Percentiles rank a stretch among this genome's conserved stretches.
phyloP scores from a whole-genome alignment of 2,888 invertebrate species.

The Sympetrum striolatum region DNA sequence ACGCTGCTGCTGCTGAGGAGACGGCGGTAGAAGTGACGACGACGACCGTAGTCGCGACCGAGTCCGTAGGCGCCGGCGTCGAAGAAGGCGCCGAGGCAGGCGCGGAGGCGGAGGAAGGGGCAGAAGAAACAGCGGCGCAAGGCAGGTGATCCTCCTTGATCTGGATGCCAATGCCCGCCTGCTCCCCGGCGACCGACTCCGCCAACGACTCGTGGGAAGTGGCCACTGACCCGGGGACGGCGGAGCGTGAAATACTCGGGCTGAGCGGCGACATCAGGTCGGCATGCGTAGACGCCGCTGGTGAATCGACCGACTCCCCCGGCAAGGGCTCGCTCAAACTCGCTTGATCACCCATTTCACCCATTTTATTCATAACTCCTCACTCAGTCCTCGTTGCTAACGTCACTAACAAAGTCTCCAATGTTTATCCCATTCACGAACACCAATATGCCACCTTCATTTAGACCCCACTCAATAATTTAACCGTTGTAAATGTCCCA shows the following conservation, averaged over 20 bases:
- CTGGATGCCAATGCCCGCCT: conserved; percentile 46
- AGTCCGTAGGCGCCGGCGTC: conserved; percentile 44
- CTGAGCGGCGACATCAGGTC: conserved; percentile 52
- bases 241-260: conserved; percentile 51
- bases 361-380: conserved; percentile 66
- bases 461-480: conserved; percentile 51
- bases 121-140: conserved; percentile 20
- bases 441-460: conserved; percentile 49
- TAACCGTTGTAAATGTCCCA: conserved; percentile 51
- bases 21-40: conserved; percentile 45
- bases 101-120: conserved; percentile 44
- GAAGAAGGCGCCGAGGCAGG: conserved; percentile 33
- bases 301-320: conserved; percentile 61
- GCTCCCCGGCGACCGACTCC: conserved; percentile 55
- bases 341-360: conserved; percentile 68
- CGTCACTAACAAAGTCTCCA: conserved; percentile 49
- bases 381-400: conserved; percentile 55
- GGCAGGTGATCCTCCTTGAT: conserved; percentile 55
- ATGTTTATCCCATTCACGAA: conserved; percentile 50
- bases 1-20: conserved; percentile 45
- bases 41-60: conserved; percentile 27
- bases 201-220: conserved; percentile 58
- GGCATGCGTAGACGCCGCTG: conserved; percentile 60
- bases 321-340: conserved; percentile 60
- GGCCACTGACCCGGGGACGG: conserved; percentile 52